phyloP scores from a whole-genome alignment of 2,113 vertebrate species.

The Hystrix brachyura region DNA sequence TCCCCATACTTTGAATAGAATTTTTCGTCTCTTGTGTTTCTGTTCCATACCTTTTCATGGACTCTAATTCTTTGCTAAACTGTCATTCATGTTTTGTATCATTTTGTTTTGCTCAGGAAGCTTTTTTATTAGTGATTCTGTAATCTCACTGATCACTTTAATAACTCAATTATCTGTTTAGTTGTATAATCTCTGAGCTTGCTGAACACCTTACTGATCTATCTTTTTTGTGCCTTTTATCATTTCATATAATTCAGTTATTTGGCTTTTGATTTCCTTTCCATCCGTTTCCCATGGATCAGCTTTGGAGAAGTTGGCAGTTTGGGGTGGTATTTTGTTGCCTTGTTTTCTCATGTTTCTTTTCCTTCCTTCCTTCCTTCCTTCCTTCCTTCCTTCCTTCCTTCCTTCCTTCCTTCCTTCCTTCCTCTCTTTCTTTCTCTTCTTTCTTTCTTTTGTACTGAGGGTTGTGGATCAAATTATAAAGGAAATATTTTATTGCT shows the following conservation, averaged over 20 bases:
- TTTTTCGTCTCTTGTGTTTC: not conserved
- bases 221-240: not conserved
- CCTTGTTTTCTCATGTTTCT: not conserved
- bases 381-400: not conserved
- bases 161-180: too few relatives aligned
- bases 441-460: not conserved
- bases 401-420: not conserved
- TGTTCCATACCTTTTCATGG: not conserved
- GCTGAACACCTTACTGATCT: not conserved
- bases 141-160: not conserved
- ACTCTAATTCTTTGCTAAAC: too few relatives aligned
- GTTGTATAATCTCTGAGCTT: not conserved
- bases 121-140: not conserved
- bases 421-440: not conserved
- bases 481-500: not conserved
- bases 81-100: not conserved
- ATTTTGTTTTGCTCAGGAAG: not conserved
- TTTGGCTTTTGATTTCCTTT: not conserved
- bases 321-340: not conserved
- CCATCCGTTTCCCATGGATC: not conserved
- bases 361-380: not conserved
- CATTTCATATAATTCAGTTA: not conserved
- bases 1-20: not conserved
- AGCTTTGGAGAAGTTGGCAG: not conserved
- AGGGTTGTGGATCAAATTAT: not conserved